Base-by-base conservation (phyloP, 2,888 invertebrate genomes). In the Neocrepidodera transversa region DNA sequence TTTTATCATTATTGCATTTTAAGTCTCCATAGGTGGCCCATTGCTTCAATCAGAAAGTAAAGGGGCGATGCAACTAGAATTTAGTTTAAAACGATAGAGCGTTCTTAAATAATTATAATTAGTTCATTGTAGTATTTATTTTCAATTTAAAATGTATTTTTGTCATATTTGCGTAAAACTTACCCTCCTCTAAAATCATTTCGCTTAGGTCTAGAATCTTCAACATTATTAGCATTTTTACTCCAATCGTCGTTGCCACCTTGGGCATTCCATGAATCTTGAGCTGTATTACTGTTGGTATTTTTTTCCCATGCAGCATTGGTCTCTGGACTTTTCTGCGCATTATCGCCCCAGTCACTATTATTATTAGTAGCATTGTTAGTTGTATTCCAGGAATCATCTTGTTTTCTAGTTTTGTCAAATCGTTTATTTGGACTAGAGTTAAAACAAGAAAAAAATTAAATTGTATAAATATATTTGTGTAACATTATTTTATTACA, bases 151-250 rank as follows among this genome's bases (percentile, higher is more conserved):
- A n/a, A n/a, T n/a, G n/a, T n/a, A n/a, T n/a, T n/a, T n/a, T n/a
- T n/a, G n/a, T n/a, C n/a, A n/a, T n/a, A n/a, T n/a, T n/a, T n/a
- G n/a, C n/a, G n/a, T 38, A 10, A 1, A 13, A 35, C 35, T 13
- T 10, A 35, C 35, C 35, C 35, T 35, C 45, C 61, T 13, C 57
- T 57, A 43, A 61, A 66, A 38, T 63, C 55, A 20, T 59, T 58
- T 6, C 60, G 45, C 23, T 65, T 60, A 17, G 49, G 28, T 28
- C 40, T 43, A 20, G 43, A 11, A 35, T 35, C 53, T 18, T 53
- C 58, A 20, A 7, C 32, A n/a, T 62, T 53, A 14, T 52, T 57
- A 7, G 48, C n/a, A n/a, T 52, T 35, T 1, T 54, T 36, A 30
- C 35, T 32, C 65, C 63, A 51, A 11, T 55, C 56, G 17, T 63